These are phyloP conservation scores for Camelus bactrianus DNA, from an alignment of 2,113 vertebrate species.

Conservation along the genomic window DNA sequence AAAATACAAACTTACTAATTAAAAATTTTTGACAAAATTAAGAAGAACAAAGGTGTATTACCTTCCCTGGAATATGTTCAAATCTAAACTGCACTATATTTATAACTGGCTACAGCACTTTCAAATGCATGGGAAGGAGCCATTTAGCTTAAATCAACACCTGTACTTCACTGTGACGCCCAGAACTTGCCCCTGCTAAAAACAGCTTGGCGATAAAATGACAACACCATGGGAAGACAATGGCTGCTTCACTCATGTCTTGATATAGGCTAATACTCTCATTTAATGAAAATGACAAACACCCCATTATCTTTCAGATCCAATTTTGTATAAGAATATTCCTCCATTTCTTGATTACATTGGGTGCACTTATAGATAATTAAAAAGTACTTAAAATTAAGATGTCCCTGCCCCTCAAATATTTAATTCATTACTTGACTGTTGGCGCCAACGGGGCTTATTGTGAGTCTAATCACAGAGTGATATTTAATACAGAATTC, in stretches of 20 bases:
- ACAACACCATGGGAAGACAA: background rate
- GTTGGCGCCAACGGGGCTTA: background rate
- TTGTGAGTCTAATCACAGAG: background rate
- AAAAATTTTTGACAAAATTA: background rate
- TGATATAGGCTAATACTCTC: background rate
- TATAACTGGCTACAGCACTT: background rate
- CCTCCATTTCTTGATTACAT: background rate
- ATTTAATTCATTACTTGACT: conserved; percentile 12
- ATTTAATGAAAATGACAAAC: conserved; percentile 23
- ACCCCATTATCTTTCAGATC: background rate
- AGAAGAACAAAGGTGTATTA: background rate
- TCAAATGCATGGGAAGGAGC: background rate
- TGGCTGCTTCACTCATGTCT: background rate
- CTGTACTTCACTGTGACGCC: background rate
- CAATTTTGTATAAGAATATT: background rate
- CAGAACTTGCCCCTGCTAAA: background rate
- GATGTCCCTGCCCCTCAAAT: background rate
- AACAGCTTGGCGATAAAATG: background rate
- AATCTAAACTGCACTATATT: background rate
- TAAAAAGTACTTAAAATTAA: conserved; percentile 39
- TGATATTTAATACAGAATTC: conserved; percentile 43
- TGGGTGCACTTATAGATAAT: conserved; percentile 11
- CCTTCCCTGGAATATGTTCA: background rate
- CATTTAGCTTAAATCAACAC: background rate
- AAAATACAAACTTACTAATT: background rate